Conservation (phyloP, 2,888 invertebrate species). For the Netelia fuscicornis region DNA sequence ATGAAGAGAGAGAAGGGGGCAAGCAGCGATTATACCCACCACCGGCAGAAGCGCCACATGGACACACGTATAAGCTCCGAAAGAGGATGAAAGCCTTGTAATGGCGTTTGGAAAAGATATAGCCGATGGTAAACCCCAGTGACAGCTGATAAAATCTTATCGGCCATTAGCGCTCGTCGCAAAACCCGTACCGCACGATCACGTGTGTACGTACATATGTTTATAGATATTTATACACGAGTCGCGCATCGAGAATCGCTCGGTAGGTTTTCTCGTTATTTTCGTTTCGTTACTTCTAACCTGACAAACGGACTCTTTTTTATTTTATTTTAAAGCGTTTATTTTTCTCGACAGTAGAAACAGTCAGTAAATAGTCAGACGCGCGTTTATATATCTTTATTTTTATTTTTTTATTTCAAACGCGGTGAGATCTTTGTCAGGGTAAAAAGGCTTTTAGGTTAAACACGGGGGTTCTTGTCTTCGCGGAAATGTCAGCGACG, state of each 20-base stretch:
- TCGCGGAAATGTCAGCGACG: too few species aligned
- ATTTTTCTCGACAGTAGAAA: slow-evolving; percentile 5
- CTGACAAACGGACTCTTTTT: background rate
- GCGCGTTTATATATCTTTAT: background rate
- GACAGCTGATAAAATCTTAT: slow-evolving; percentile 73
- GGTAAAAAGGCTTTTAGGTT: background rate
- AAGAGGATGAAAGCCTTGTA: slow-evolving; percentile 65
- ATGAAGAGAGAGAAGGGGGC: slow-evolving; percentile 14
- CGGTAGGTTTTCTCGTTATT: slow-evolving; percentile 28
- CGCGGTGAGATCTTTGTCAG: background rate
- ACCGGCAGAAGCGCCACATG: slow-evolving; percentile 56
- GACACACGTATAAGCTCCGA: slow-evolving; percentile 35
- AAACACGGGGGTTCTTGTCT: too few species aligned
- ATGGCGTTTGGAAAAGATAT: slow-evolving; percentile 66
- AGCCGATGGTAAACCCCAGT: slow-evolving; percentile 67
- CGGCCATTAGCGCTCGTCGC: slow-evolving; percentile 69
- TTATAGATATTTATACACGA: slow-evolving; percentile 4
- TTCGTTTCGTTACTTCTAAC: slow-evolving; percentile 21
- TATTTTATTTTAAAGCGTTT: background rate
- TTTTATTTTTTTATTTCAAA: background rate
- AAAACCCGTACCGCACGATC: slow-evolving; percentile 33
- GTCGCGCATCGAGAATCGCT: slow-evolving; percentile 10
- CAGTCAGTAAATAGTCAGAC: background rate
- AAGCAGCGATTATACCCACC: slow-evolving; percentile 59
- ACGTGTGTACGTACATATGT: slow-evolving; percentile 25